Base-by-base conservation (phyloP, 1,140 invertebrate genomes). In the Popillia japonica region DNA sequence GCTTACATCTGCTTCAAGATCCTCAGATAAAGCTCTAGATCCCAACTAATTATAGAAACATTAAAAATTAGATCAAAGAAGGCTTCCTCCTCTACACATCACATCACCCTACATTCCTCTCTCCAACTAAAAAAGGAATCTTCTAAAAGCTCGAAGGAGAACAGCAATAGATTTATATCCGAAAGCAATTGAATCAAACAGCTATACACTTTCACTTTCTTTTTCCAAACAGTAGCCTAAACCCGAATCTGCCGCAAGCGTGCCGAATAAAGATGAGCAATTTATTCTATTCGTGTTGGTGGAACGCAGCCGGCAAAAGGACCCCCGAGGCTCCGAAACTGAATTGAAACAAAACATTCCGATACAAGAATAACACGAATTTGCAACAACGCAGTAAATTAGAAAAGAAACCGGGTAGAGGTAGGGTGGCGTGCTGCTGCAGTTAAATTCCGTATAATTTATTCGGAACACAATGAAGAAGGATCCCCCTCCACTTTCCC, bases 361-460 rank as follows among this genome's bases (percentile, higher is more conserved):
- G 48, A 55, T 55, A 55, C 48, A 55, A 55, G 17, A 55, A 55
- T 55, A 55, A 55, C 48, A 55, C 48, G 48, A 55, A 55, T 55
- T 55, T 55, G 48, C 48, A n/a, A 34, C 27, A 34, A n/a, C 48
- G 48, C 48, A 17, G 17, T 55, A 55, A 55, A 55, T 55, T 55
- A 55, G 48, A 55, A n/a, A 55, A 14, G 17, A 55, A 55, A 55
- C 48, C 48, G 14, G 27, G 27, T 34, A 2, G n/a, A n/a, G 27
- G 27, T 4, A 2, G 27, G 27, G 4, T 34, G 27, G 14, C 48
- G 48, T 14, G 14, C 14, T 55, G 17, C 48, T 55, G 48, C 48
- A 17, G 48, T 17, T 55, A 55, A 55, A 55, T 55, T 55, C 48
- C 48, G 14, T 55, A 55, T 55, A 55, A 55, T 55, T 55, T 17